A percentile compares a stretch with the other conserved stretches of the same genome.
Conservation (phyloP, 2,888 invertebrate species). For the Morpho helenor region DNA sequence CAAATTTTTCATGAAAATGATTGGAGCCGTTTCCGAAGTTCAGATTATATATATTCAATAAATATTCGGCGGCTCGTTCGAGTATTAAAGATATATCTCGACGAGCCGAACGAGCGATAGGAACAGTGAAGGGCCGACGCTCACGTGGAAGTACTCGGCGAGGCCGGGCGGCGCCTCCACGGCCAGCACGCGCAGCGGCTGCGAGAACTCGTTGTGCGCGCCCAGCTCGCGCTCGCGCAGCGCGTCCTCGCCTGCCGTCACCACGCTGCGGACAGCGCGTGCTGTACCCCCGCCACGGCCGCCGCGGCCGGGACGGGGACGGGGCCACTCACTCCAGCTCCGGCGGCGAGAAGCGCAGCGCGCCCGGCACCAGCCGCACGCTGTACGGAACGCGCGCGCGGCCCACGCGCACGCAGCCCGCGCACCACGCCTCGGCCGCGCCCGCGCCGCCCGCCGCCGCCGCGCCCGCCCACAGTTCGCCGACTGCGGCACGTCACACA, state of each 20-base stretch:
- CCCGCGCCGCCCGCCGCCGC: too few species aligned
- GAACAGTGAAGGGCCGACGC: constrained; percentile 17
- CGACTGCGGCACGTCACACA: constrained; percentile 36
- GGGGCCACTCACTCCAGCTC: constrained; percentile 40
- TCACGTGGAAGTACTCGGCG: constrained; percentile 44
- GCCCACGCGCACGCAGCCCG: constrained; percentile 59
- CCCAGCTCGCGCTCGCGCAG: constrained; percentile 36
- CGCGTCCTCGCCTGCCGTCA: constrained; percentile 40
- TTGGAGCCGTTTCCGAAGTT: too few species aligned
- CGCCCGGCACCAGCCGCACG: constrained; percentile 54
- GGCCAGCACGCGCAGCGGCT: constrained; percentile 40
- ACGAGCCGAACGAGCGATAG: background rate
- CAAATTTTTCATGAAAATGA: too few species aligned
- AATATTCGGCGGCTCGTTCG: too few species aligned
- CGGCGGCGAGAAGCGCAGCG: constrained; percentile 37
- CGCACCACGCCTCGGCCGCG: constrained; percentile 45
- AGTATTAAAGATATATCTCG: too few species aligned
- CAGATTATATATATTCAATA: too few species aligned
- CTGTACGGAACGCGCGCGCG: constrained; percentile 55
- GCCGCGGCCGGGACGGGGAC: constrained; percentile 38
- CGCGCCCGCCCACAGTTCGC: constrained; percentile 46
- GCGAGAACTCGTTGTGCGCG: constrained; percentile 51
- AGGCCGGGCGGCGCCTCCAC: constrained; percentile 38
- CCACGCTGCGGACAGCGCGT: constrained; percentile 39
- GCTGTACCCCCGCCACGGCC: constrained; percentile 36